Evolutionary conservation across 2,888 invertebrate species (phyloP).

Genomic region (Tachina grossa): DNA sequence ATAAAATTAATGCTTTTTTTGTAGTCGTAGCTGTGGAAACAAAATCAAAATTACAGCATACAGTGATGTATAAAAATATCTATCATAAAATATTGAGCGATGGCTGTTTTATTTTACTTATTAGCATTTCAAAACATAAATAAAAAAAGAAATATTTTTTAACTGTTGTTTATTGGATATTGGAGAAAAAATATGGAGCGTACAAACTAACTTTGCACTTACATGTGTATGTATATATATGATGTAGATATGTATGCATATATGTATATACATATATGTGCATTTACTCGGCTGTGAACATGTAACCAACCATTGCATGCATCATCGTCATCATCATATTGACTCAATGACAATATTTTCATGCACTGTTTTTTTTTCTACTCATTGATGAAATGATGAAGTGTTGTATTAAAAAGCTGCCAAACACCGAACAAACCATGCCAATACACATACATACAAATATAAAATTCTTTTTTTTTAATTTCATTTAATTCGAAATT

Average conservation of each 20-base stretch:
- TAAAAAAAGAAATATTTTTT: conserved; percentile 33
- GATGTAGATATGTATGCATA: too few relatives aligned
- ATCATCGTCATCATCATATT: conserved; percentile 47
- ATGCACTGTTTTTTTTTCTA: background rate
- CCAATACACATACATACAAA: conserved; percentile 36
- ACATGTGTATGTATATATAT: background rate
- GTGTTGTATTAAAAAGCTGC: conserved; percentile 54
- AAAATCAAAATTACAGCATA: conserved; percentile 44
- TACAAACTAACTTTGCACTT: conserved; percentile 5
- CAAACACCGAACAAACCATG: conserved; percentile 57
- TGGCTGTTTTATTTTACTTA: conserved; percentile 18
- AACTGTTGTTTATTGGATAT: conserved; percentile 48
- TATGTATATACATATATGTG: background rate
- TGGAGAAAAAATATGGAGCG: conserved; percentile 11
- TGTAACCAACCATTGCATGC: conserved; percentile 34
- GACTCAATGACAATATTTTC: conserved; percentile 49
- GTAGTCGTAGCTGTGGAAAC: background rate
- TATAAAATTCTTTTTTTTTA: conserved; percentile 13
- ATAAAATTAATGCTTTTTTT: background rate
- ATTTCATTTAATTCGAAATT: conserved; percentile 40
- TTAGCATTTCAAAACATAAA: background rate
- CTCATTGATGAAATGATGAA: conserved; percentile 54
- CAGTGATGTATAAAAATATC: conserved; percentile 49
- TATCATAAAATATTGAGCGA: conserved; percentile 43
- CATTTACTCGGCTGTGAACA: conserved; percentile 2